A percentile compares a stretch with the other conserved stretches of the same genome.
phyloP scores from a whole-genome alignment of 2,888 invertebrate species.

The Carcina quercana region DNA sequence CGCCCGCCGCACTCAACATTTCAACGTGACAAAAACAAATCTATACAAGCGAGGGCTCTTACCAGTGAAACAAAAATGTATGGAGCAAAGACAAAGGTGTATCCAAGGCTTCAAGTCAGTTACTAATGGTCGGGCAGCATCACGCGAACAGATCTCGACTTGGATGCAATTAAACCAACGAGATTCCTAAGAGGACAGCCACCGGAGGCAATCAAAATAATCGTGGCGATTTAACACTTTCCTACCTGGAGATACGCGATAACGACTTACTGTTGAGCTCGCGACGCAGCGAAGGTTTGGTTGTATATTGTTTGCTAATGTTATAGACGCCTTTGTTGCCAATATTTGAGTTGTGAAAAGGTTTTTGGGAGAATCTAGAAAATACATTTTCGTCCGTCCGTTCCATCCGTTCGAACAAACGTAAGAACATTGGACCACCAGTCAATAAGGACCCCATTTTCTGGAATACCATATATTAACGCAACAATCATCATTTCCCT shows the following conservation, averaged over 20 bases:
- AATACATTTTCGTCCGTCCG: too few species aligned
- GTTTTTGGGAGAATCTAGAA: too few species aligned
- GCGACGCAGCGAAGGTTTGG: too few species aligned
- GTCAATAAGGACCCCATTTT: too few species aligned
- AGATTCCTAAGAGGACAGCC: constrained; percentile 46
- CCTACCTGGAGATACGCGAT: constrained; percentile 47
- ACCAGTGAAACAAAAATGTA: constrained; percentile 25
- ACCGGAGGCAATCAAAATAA: constrained; percentile 55
- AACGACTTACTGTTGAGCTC: too few species aligned
- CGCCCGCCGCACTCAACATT: too few species aligned
- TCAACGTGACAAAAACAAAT: constrained; percentile 28
- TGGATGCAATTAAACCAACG: constrained; percentile 51
- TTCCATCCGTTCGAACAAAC: too few species aligned
- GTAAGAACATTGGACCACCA: too few species aligned
- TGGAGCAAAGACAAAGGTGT: constrained; percentile 44
- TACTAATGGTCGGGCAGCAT: constrained; percentile 47
- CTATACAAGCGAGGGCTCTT: constrained; percentile 36
- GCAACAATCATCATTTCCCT: constrained; percentile 44
- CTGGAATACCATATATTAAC: too few species aligned
- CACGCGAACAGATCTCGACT: constrained; percentile 31
- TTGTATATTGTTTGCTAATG: too few species aligned
- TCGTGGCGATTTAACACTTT: constrained; percentile 66
- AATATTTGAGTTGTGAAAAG: too few species aligned
- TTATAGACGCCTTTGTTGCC: too few species aligned
- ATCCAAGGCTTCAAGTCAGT: constrained; percentile 42